These are phyloP conservation scores for Aphidoletes aphidimyza DNA, from an alignment of 2,888 invertebrate genomes.

Conservation along the genomic window DNA sequence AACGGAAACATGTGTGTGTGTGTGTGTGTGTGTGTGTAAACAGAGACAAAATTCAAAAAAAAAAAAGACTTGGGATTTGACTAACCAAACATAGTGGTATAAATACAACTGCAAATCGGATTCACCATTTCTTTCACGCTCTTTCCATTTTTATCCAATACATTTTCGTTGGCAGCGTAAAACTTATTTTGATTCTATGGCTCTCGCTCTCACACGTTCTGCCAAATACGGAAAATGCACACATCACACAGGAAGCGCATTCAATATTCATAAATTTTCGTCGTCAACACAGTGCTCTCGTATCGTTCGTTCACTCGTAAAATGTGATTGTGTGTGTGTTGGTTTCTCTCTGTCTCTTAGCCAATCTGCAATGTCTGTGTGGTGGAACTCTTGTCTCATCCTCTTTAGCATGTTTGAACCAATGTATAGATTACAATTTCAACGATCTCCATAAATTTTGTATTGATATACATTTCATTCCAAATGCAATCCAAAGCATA, in stretches of 20 bases:
- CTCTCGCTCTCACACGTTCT: background rate
- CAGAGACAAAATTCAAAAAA: too few species aligned
- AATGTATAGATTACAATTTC: constrained; percentile 31
- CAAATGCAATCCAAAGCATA: constrained; percentile 11
- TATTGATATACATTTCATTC: constrained; percentile 39
- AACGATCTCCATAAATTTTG: constrained; percentile 26
- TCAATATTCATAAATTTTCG: constrained; percentile 42
- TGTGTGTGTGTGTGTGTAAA: too few species aligned
- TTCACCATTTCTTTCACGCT: background rate
- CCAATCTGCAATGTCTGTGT: background rate
- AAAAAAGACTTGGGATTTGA: too few species aligned
- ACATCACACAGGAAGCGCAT: constrained; percentile 2
- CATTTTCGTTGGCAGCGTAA: background rate
- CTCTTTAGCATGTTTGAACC: background rate
- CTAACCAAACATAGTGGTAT: background rate
- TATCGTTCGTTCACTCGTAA: too few species aligned
- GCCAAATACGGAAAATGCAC: constrained; percentile 11
- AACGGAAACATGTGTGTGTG: too few species aligned
- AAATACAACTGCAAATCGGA: background rate
- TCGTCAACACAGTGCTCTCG: constrained; percentile 18
- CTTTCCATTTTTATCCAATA: background rate
- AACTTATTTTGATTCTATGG: background rate
- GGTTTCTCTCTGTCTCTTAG: too few species aligned
- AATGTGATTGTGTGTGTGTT: too few species aligned
- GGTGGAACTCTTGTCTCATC: constrained; percentile 17